Percentiles rank a stretch among this genome's conserved stretches.
These are phyloP conservation scores for Diplazon laetatorius DNA, from an alignment of 2,888 invertebrate genomes.

Conservation along the genomic window DNA sequence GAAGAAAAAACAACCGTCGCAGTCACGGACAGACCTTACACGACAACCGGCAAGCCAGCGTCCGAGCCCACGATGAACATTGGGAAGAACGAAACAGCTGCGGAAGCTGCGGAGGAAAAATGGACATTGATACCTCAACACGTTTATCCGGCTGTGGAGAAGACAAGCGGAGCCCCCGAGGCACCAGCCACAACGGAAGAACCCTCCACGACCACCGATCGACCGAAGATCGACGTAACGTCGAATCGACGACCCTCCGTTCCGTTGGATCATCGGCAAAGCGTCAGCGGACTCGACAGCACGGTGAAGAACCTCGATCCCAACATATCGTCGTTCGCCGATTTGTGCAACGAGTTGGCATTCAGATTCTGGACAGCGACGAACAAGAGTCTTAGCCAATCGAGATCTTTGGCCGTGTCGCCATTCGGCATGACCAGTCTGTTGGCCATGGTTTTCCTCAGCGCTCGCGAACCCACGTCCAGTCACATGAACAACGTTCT, in stretches of 20 bases:
- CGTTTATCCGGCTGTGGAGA: constrained; percentile 52
- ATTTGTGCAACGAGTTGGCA: constrained; percentile 92
- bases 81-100: constrained; percentile 41
- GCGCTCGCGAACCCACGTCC: constrained; percentile 93
- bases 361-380: constrained; percentile 92
- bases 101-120: constrained; percentile 46
- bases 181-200: constrained; percentile 41
- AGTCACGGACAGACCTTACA: constrained; percentile 18
- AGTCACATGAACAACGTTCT: constrained; percentile 95
- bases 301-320: constrained; percentile 88
- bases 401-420: constrained; percentile 91
- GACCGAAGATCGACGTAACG: constrained; percentile 79
- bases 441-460: constrained; percentile 95
- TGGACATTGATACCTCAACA: constrained; percentile 67
- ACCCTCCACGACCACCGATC: constrained; percentile 39
- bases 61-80: constrained; percentile 54
- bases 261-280: constrained; percentile 84
- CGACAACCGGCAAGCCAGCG: constrained; percentile 29
- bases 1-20: constrained; percentile 17
- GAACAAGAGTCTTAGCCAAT: constrained; percentile 87
- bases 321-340: constrained; percentile 90
- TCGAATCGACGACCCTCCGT: constrained; percentile 79
- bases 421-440: constrained; percentile 94
- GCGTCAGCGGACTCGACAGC: constrained; percentile 88
- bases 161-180: constrained; percentile 44